Evolutionary conservation across 2,888 invertebrate genomes (phyloP), one percentile per base, ranked within the genome.

Genomic region (Chrysomela aeneicollis): DNA sequence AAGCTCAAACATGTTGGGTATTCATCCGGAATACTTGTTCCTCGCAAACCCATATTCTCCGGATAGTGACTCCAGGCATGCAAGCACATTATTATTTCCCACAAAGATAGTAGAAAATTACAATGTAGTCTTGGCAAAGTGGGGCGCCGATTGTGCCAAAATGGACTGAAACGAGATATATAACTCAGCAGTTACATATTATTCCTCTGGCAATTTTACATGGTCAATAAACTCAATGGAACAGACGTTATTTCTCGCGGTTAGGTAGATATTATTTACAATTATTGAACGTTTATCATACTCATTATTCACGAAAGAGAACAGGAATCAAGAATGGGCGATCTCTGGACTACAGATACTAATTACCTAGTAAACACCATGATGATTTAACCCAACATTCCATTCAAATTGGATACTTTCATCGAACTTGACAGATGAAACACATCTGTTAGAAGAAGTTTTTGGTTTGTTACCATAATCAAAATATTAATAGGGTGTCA

Each of bases 31-130:
- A 15, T 35, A 55, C 37, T 61, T 49, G 37, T 49, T 54, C 26
- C 52, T 30, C 46, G 47, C 22, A 17, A 61, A 22, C 54, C 47
- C 61, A 61, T 61, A 57, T 57, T 50, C 42, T 49, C 55, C 19
- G 32, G 50, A 37, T 42, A 42, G 55, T 17, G 6, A 61, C 19
- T 55, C 42, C 55, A 37, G 55, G 46, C 51, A 64, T 59, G 57
- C 46, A 46, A 18, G 46, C 46, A n/a, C 15, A 18, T 37, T 55
- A 55, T 57, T 18, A 61, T 61, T 61, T 60, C 19, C 42, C 51
- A 50, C 64, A 22, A 57, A 69, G 70, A 70, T 72, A 69, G 62
- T 60, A 67, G 66, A 64, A 67, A 70, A 70, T 70, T 72, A 69
- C 67, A 60, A 58, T 61, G 59, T 55, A 52, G 60, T 60, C 58